Conservation (phyloP, 2,113 vertebrate genomes). For the Elanus axillaris region DNA sequence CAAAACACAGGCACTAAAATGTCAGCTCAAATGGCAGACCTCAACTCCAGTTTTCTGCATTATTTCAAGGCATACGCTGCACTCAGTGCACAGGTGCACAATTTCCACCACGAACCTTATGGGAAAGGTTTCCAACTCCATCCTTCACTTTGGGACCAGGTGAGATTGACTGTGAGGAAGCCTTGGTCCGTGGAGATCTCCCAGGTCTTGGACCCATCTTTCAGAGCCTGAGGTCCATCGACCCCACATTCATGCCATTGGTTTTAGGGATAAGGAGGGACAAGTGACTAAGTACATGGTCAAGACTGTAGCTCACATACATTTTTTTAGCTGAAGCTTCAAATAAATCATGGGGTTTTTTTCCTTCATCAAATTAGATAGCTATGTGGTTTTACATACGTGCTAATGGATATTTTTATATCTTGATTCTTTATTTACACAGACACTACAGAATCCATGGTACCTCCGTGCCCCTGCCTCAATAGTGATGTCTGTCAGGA, state of each 20-base stretch:
- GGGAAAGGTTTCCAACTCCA: not conserved
- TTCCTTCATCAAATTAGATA: not conserved
- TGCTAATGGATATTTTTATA: not conserved
- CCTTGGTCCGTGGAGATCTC: not conserved
- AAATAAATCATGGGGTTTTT: not conserved
- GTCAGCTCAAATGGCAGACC: not conserved
- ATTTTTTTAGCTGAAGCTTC: not conserved
- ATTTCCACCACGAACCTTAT: not conserved
- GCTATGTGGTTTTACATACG: accelerated
- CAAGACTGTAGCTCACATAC: not conserved
- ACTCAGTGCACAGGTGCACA: not conserved
- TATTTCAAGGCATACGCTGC: not conserved
- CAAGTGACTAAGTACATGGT: not conserved
- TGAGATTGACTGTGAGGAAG: not conserved
- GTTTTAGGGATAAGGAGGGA: not conserved
- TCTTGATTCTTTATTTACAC: not conserved
- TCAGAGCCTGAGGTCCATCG: not conserved
- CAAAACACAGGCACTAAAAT: not conserved
- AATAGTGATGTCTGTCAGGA: conserved; percentile 32
- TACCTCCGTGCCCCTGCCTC: not conserved
- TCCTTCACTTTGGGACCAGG: not conserved
- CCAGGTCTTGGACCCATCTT: not conserved
- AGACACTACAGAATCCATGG: not conserved
- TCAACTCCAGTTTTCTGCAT: not conserved
- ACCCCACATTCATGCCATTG: not conserved